phyloP scores from a whole-genome alignment of 1,140 invertebrate species.

The Coptotermes formosanus region DNA sequence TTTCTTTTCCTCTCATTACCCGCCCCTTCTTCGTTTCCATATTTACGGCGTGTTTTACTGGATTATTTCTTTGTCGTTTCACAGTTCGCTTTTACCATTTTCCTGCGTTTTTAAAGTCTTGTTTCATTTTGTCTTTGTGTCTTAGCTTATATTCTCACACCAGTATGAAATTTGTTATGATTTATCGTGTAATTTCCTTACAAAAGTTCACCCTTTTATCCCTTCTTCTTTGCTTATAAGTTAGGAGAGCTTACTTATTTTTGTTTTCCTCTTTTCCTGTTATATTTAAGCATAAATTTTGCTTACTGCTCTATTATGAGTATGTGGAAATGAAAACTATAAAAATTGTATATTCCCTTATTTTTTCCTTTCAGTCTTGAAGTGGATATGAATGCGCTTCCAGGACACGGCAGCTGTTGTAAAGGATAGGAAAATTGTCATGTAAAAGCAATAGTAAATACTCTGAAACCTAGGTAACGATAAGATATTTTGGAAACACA shows the following conservation, averaged over 20 bases:
- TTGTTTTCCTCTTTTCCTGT: background rate
- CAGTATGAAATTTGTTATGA: background rate
- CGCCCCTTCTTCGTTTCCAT: background rate
- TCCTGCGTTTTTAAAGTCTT: background rate
- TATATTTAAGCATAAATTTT: too few species aligned
- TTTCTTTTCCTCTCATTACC: background rate
- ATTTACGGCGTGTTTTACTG: background rate
- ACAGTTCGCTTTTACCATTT: background rate
- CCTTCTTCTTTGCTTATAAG: background rate
- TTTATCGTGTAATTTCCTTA: conserved; percentile 5
- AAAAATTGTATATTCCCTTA: too few species aligned
- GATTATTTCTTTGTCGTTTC: background rate
- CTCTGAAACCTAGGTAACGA: too few species aligned
- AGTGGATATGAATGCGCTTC: too few species aligned
- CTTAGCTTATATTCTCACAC: background rate
- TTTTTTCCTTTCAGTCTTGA: too few species aligned
- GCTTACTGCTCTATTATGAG: too few species aligned
- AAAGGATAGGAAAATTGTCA: too few species aligned
- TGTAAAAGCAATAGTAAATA: too few species aligned
- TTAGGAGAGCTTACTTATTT: background rate
- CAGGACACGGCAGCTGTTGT: too few species aligned
- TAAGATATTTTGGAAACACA: too few species aligned
- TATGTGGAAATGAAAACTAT: too few species aligned
- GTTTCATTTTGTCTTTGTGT: background rate
- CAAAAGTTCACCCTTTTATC: background rate